Conservation (phyloP, 2,888 invertebrate genomes). For the Dicycla oo region DNA sequence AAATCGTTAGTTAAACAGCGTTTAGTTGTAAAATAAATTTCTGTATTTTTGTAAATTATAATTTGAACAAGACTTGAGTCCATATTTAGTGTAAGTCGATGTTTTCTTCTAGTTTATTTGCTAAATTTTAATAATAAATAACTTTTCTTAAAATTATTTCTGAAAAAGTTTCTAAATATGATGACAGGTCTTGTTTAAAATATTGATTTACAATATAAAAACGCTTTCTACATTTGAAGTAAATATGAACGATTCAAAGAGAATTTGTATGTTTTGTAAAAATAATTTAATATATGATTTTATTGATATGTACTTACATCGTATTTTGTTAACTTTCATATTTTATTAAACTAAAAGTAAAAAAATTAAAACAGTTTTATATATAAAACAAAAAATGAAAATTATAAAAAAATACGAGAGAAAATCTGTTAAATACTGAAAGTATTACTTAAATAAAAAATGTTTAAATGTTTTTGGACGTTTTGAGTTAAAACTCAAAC, state of each 20-base stretch:
- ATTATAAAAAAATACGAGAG: conserved; percentile 62
- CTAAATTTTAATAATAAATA: conserved; percentile 45
- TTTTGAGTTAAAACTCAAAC: no score
- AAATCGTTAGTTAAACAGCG: conserved; percentile 61
- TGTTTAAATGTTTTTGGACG: background rate
- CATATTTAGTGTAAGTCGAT: conserved; percentile 34
- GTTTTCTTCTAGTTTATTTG: conserved; percentile 12
- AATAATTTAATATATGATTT: conserved; percentile 42
- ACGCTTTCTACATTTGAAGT: conserved; percentile 59
- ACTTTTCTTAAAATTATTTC: conserved; percentile 25
- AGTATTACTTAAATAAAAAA: conserved; percentile 32
- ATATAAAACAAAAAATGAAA: conserved; percentile 62
- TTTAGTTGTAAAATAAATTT: conserved; percentile 52
- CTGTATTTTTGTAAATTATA: conserved; percentile 52
- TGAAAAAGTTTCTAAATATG: conserved; percentile 64
- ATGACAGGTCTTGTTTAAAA: conserved; percentile 72
- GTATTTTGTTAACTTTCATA: conserved; percentile 70
- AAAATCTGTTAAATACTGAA: conserved; percentile 1
- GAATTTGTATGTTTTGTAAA: conserved; percentile 71
- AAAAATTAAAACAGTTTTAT: conserved; percentile 46
- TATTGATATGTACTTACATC: conserved; percentile 79
- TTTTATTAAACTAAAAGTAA: conserved; percentile 51
- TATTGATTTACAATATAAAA: conserved; percentile 52
- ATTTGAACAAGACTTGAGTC: conserved; percentile 61
- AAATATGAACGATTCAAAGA: conserved; percentile 67